Conservation (phyloP, 2,888 invertebrate species). For the Ormia ochracea region DNA sequence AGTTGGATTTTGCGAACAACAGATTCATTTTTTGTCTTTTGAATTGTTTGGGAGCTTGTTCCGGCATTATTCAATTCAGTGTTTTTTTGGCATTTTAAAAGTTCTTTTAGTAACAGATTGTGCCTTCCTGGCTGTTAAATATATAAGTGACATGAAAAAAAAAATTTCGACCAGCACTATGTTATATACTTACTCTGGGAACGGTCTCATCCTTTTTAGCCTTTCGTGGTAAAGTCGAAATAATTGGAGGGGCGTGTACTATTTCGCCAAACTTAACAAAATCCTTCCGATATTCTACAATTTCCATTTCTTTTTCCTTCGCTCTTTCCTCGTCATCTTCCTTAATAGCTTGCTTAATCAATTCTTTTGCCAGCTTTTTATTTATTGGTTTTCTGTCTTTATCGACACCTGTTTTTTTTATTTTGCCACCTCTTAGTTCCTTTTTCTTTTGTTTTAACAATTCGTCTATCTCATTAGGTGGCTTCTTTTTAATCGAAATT, state of each 20-base stretch:
- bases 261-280: constrained; percentile 85
- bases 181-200: constrained; percentile 74
- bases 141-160: not conserved
- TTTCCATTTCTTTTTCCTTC: constrained; percentile 66
- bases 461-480: constrained; percentile 79
- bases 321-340: constrained; percentile 71
- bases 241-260: constrained; percentile 84
- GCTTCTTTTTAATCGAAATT: constrained; percentile 77
- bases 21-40: constrained; percentile 14
- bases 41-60: not conserved
- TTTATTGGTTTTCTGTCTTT: constrained; percentile 65
- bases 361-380: constrained; percentile 68
- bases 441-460: constrained; percentile 76
- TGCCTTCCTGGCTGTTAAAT: constrained; percentile 81
- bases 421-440: constrained; percentile 71
- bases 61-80: not conserved
- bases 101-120: constrained; percentile 80
- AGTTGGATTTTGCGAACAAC: constrained; percentile 72
- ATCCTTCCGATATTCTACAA: constrained; percentile 80
- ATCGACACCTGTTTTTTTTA: constrained; percentile 68
- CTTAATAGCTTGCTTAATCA: constrained; percentile 73
- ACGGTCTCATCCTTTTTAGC: constrained; percentile 75
- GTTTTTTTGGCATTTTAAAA: constrained; percentile 71
- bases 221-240: constrained; percentile 79
- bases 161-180: not conserved